These are phyloP conservation scores for Dendrocincla fuliginosa DNA, from an alignment of 2,797 vertebrate genomes.

Conservation along the genomic window DNA sequence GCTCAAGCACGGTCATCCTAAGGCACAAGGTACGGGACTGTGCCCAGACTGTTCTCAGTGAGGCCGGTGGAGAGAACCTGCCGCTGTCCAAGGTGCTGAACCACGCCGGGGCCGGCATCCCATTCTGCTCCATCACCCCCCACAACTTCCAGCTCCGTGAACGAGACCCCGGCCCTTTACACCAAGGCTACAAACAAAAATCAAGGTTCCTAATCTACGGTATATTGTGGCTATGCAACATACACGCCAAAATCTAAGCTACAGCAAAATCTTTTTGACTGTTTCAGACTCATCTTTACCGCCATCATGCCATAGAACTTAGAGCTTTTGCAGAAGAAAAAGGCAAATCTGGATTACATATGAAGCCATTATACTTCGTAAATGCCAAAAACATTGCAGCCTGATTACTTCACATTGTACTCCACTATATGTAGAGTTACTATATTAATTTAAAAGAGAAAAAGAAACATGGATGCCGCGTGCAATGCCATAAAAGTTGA, in stretches of 20 bases:
- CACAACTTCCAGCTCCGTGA: fast-evolving
- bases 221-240: fast-evolving
- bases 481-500: neutral
- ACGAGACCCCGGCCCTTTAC: fast-evolving
- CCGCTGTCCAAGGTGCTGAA: neutral
- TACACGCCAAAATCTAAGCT: neutral
- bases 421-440: neutral
- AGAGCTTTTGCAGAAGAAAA: fast-evolving
- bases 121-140: fast-evolving
- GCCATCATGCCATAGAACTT: fast-evolving
- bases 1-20: neutral
- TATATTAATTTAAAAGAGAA: neutral
- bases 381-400: neutral
- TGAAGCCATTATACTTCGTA: fast-evolving
- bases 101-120: neutral
- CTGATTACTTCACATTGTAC: neutral
- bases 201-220: fast-evolving
- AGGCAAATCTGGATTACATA: fast-evolving
- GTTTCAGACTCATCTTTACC: fast-evolving
- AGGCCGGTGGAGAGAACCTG: fast-evolving
- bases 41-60: fast-evolving
- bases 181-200: fast-evolving
- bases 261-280: fast-evolving
- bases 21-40: neutral
- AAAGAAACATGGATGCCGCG: neutral